Evolutionary conservation across 2,797 vertebrate species (phyloP), one percentile per base, ranked within the genome.

Genomic region (Choloepus didactylus): DNA sequence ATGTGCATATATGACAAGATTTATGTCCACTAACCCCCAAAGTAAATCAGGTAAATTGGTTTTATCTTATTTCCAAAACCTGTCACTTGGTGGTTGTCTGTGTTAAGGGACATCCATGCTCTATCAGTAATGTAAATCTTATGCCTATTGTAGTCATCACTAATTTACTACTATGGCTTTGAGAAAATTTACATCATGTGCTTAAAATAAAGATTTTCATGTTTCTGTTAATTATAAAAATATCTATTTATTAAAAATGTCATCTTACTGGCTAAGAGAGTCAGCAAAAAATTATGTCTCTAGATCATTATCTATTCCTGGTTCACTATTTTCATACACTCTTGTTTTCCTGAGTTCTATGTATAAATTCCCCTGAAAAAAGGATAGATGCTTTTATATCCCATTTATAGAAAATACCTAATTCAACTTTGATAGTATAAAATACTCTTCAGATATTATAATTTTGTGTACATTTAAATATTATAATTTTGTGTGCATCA

Each of bases 121-220:
- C n/a, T 15, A 51, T 77, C 9, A 46, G 5, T 46, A 85, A 54
- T 76, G n/a, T 51, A 62, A 89, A 12, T 59, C 25, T 92, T 81
- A 46, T 51, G n/a, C 6, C 12, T 11, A 46, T 23, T 70, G 46
- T 44, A 9, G 27, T 60, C 67, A 56, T 6, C 23, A 11, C 16
- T 77, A 70, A 87, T 87, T 86, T 84, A 94, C 38, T 91, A 81
- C 25, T 69, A 29, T 41, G 66, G 70, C 51, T 27, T 89, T 95
- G 64, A 92, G 41, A 56, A 87, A 87, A 83, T 19, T 25, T 82
- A 38, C 62, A 66, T 81, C n/a, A 18, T 72, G 3, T 73, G 31
- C 31, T 92, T 54, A 62, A 9, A 82, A 16, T 87, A 89, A 93
- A 56, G 49, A 38, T 79, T 18, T 80, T 85, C 18, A 27, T 81